phyloP scores from a whole-genome alignment of 2,113 vertebrate genomes.

The Lamprotornis superbus region DNA sequence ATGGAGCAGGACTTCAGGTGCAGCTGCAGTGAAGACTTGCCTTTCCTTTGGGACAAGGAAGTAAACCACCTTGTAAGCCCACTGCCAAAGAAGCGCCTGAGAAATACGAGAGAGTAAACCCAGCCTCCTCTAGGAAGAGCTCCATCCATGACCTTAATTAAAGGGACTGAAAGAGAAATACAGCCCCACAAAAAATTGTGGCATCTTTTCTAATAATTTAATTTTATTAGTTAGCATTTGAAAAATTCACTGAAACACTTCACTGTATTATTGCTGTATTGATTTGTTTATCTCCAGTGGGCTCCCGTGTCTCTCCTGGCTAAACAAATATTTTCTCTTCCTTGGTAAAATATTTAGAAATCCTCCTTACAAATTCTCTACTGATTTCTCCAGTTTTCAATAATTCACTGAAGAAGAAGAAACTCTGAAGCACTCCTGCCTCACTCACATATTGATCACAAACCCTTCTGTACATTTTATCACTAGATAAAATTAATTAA shows the following conservation, averaged over 20 bases:
- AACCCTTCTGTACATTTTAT: slow-evolving; percentile 25
- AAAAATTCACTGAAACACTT: slow-evolving; percentile 60
- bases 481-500: slow-evolving; percentile 55
- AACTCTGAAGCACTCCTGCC: neutral
- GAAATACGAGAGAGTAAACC: neutral
- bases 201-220: slow-evolving; percentile 44
- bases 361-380: slow-evolving; percentile 52
- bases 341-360: slow-evolving; percentile 60
- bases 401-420: slow-evolving; percentile 50
- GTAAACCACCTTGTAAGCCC: neutral
- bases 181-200: neutral
- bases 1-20: neutral
- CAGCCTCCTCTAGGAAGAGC: neutral
- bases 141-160: slow-evolving; percentile 4
- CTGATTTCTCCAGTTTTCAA: slow-evolving; percentile 55
- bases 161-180: slow-evolving; percentile 44
- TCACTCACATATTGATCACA: slow-evolving; percentile 50
- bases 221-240: slow-evolving; percentile 31
- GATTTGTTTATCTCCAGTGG: slow-evolving; percentile 58
- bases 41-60: neutral
- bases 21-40: neutral
- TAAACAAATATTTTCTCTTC: slow-evolving; percentile 72
- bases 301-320: slow-evolving; percentile 46
- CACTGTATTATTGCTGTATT: slow-evolving; percentile 56
- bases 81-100: neutral